These are phyloP conservation scores for Dasyornis broadbenti DNA, from an alignment of 2,113 vertebrate genomes.

Conservation along the genomic window DNA sequence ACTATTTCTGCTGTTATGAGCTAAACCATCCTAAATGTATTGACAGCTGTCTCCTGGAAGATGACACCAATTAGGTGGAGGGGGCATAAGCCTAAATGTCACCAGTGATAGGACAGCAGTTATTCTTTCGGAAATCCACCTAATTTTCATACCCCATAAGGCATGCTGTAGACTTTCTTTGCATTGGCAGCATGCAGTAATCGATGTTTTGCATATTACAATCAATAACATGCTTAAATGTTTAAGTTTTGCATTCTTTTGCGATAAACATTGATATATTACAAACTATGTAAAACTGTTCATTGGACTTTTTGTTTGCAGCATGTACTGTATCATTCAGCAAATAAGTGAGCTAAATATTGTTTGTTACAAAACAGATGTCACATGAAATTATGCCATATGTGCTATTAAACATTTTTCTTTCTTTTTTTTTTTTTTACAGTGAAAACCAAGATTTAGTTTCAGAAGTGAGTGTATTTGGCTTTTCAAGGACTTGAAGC, in stretches of 20 bases:
- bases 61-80: slow-evolving; percentile 67
- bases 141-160: slow-evolving; percentile 77
- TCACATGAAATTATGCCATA: slow-evolving; percentile 87
- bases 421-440: slow-evolving; percentile 62
- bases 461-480: slow-evolving; percentile 72
- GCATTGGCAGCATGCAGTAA: slow-evolving; percentile 84
- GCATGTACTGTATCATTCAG: slow-evolving; percentile 81
- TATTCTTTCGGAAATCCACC: slow-evolving; percentile 73
- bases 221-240: slow-evolving; percentile 79
- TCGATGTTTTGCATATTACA: slow-evolving; percentile 77
- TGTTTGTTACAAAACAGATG: slow-evolving; percentile 88
- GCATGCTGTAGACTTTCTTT: slow-evolving; percentile 82
- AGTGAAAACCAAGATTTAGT: slow-evolving; percentile 73
- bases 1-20: slow-evolving; percentile 88
- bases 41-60: slow-evolving; percentile 86
- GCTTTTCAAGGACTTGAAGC: slow-evolving; percentile 74
- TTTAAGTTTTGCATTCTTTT: slow-evolving; percentile 77
- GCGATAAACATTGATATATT: slow-evolving; percentile 81
- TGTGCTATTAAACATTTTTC: slow-evolving; percentile 84
- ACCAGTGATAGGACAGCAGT: slow-evolving; percentile 68
- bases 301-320: slow-evolving; percentile 83
- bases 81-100: slow-evolving; percentile 80
- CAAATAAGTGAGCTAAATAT: slow-evolving; percentile 88
- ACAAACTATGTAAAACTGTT: slow-evolving; percentile 76
- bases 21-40: slow-evolving; percentile 85